These are phyloP conservation scores for Lasiommata megera DNA, from an alignment of 2,888 invertebrate genomes.

Conservation along the genomic window DNA sequence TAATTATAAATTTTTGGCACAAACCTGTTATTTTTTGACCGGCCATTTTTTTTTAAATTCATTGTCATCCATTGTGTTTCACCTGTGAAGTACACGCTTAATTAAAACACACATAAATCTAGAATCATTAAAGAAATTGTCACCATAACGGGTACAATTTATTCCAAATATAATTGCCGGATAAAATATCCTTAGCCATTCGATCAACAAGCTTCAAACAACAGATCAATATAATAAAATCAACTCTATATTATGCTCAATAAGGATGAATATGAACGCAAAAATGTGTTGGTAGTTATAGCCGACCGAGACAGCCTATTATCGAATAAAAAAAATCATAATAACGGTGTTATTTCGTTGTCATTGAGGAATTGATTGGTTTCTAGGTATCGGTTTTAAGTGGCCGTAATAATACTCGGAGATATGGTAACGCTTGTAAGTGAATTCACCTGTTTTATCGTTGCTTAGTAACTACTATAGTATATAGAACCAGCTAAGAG, in stretches of 20 bases:
- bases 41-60: too few species aligned
- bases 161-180: constrained; percentile 59
- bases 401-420: constrained; percentile 50
- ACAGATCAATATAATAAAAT: constrained; percentile 24
- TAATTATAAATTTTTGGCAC: too few species aligned
- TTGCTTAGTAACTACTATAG: too few species aligned
- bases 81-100: not conserved
- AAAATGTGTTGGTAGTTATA: constrained; percentile 29
- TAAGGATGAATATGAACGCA: constrained; percentile 24
- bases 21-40: too few species aligned
- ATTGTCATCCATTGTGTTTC: too few species aligned
- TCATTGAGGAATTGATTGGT: constrained; percentile 57
- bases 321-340: constrained; percentile 47
- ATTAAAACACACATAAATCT: constrained; percentile 11
- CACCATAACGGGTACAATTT: constrained; percentile 54
- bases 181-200: constrained; percentile 49
- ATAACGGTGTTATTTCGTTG: constrained; percentile 46
- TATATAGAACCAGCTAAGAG: too few species aligned
- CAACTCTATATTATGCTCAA: constrained; percentile 29
- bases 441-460: not conserved
- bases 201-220: constrained; percentile 37
- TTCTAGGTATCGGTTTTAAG: constrained; percentile 59
- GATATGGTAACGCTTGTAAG: constrained; percentile 32
- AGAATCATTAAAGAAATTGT: constrained; percentile 55
- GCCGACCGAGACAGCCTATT: constrained; percentile 43